Evolutionary conservation across 2,113 vertebrate genomes (phyloP).

Genomic region (Scomber japonicus): DNA sequence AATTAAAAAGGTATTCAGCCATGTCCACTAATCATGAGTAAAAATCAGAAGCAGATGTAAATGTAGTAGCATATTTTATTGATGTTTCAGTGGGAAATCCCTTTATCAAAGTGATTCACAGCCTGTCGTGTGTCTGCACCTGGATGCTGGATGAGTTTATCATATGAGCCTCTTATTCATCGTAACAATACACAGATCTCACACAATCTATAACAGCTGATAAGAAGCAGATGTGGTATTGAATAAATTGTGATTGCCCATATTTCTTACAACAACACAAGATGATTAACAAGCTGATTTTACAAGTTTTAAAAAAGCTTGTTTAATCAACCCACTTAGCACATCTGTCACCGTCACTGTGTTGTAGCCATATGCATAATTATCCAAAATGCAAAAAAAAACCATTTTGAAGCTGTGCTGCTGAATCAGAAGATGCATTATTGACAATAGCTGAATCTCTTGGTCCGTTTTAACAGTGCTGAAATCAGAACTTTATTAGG

Average conservation of each 20-base stretch:
- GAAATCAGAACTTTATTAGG: no score
- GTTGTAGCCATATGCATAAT: neutral
- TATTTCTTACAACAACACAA: conserved; percentile 14
- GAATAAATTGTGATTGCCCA: conserved; percentile 34
- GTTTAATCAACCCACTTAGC: conserved; percentile 26
- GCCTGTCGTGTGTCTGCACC: conserved; percentile 13
- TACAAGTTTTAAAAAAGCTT: neutral
- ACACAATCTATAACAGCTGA: conserved; percentile 15
- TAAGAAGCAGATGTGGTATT: conserved; percentile 52
- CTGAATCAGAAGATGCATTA: no score
- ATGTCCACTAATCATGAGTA: neutral
- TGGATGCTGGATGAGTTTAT: conserved; percentile 8
- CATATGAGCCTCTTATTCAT: neutral
- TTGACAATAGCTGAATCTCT: neutral
- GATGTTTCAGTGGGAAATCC: conserved; percentile 11
- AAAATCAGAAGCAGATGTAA: neutral
- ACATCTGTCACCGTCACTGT: conserved; percentile 10
- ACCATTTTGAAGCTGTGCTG: neutral
- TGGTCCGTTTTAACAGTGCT: no score
- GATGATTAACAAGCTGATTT: conserved; percentile 37
- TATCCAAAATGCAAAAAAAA: neutral
- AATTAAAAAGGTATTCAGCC: neutral
- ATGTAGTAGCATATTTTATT: neutral
- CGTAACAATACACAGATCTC: conserved; percentile 17
- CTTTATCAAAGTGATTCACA: conserved; percentile 17